These are phyloP conservation scores for Chrysolina haemoptera DNA, from an alignment of 2,888 invertebrate genomes.

Conservation along the genomic window DNA sequence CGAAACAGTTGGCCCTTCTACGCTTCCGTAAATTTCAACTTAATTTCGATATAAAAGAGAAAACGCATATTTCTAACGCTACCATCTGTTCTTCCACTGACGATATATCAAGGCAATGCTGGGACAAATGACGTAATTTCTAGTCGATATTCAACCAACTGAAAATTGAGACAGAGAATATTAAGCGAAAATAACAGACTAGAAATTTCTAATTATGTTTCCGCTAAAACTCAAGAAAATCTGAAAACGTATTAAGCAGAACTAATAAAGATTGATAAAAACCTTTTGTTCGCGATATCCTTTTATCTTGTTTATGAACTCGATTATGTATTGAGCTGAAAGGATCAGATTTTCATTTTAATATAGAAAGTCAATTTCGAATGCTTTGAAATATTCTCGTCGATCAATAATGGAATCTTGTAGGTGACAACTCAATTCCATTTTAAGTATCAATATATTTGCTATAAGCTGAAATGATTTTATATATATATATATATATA, in stretches of 20 bases:
- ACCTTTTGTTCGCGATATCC: slow-evolving; percentile 56
- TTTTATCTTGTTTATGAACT: slow-evolving; percentile 57
- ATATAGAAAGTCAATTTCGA: background rate
- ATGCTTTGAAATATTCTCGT: background rate
- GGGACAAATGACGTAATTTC: background rate
- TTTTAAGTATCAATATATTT: too few species aligned
- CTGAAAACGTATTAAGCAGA: slow-evolving; percentile 57
- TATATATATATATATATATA: too few species aligned
- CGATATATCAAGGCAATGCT: background rate
- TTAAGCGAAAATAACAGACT: slow-evolving; percentile 3
- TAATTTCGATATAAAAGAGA: too few species aligned
- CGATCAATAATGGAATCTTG: background rate
- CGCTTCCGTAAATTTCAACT: too few species aligned
- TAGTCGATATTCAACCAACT: background rate
- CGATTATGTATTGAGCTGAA: slow-evolving; percentile 25
- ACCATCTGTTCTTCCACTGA: background rate
- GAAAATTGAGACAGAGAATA: background rate
- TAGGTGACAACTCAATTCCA: too few species aligned
- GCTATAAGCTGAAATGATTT: too few species aligned
- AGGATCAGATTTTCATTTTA: background rate
- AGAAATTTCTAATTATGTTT: slow-evolving; percentile 26
- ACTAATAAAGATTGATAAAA: slow-evolving; percentile 60
- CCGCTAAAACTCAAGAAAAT: slow-evolving; percentile 38
- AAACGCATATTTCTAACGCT: too few species aligned
- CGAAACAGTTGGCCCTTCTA: too few species aligned